These are phyloP conservation scores for Lochmaea capreae DNA, from an alignment of 2,888 invertebrate genomes.

Conservation along the genomic window DNA sequence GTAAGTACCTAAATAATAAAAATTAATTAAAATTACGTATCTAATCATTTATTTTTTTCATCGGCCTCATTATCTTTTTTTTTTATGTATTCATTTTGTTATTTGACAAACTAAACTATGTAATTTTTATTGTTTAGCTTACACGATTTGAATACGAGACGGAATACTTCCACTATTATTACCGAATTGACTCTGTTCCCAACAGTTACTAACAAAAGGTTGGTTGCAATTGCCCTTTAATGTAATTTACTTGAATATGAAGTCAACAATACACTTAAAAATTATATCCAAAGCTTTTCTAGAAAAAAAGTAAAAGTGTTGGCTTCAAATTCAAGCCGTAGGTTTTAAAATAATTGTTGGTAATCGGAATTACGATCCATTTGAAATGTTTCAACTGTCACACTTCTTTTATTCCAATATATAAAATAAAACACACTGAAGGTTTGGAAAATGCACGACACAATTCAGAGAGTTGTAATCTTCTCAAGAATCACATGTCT, in stretches of 20 bases:
- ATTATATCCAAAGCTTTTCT: background rate
- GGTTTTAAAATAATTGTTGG: background rate
- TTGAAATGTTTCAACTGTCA: too few species aligned
- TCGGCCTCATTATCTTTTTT: background rate
- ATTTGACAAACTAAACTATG: background rate
- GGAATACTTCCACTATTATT: conserved; percentile 45
- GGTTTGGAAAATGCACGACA: too few species aligned
- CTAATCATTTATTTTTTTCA: too few species aligned
- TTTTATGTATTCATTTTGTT: too few species aligned
- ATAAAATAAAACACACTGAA: too few species aligned
- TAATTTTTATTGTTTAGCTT: conserved; percentile 46
- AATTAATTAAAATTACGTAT: too few species aligned
- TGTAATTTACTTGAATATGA: background rate
- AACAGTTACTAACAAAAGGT: conserved; percentile 45
- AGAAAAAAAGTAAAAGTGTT: background rate
- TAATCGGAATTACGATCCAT: conserved; percentile 12
- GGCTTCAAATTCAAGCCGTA: background rate
- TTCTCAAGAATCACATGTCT: too few species aligned
- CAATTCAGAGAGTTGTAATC: too few species aligned
- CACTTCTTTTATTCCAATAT: too few species aligned
- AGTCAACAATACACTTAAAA: background rate
- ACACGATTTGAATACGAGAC: conserved; percentile 45
- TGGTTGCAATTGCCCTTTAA: conserved; percentile 25
- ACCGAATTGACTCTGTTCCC: conserved; percentile 46
- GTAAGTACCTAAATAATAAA: too few species aligned